phyloP scores from a whole-genome alignment of 2,113 vertebrate species.

The Narcine bancroftii region DNA sequence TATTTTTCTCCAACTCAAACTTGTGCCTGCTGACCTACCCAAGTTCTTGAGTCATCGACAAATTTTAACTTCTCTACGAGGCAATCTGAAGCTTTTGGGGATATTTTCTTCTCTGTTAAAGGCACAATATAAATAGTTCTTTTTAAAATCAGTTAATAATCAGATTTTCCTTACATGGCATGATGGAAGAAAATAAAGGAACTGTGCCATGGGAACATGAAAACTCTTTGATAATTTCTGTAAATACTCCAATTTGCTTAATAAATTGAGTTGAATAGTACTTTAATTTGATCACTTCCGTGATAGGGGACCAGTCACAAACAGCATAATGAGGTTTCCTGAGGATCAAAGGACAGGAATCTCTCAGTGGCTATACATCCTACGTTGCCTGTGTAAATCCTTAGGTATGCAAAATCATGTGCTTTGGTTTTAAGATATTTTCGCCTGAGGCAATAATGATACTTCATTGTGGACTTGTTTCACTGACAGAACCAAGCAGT shows the following conservation, averaged over 20 bases:
- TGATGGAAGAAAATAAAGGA: background rate
- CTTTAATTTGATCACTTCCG: background rate
- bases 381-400: constrained; percentile 76
- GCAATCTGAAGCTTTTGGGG: background rate
- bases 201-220: background rate
- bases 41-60: background rate
- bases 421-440: constrained; percentile 89
- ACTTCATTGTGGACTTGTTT: constrained; percentile 75
- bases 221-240: constrained; percentile 25
- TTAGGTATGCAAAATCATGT: constrained; percentile 79
- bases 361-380: constrained; percentile 58
- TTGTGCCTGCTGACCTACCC: background rate
- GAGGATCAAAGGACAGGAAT: constrained; percentile 40
- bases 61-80: background rate
- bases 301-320: background rate
- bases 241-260: background rate
- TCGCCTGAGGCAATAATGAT: constrained; percentile 72
- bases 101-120: background rate
- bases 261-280: background rate
- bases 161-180: background rate
- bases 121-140: background rate
- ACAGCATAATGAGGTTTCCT: background rate
- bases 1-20: background rate
- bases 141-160: background rate
- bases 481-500: constrained; percentile 82